Evolutionary conservation across 2,888 invertebrate genomes (phyloP), one percentile per base, ranked within the genome.

Genomic region (Dryocosmus kuriphilus): DNA sequence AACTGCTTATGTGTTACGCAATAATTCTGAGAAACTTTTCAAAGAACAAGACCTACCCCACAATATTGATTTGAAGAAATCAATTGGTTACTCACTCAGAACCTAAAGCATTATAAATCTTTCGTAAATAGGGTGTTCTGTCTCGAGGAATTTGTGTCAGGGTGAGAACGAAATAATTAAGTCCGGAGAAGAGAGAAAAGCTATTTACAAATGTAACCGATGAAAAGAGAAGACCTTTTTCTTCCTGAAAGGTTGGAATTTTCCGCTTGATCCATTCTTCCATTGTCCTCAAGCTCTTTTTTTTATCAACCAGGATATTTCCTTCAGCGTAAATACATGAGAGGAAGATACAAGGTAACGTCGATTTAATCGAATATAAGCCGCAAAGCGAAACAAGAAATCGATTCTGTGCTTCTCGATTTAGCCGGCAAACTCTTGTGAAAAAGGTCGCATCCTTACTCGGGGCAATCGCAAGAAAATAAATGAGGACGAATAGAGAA

Each of bases 141-240:
- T 41, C 41, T 7, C 41, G 41, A 19, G 41, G 41, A 67, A 67
- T 67, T 41, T 46, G 41, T 67, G 65, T 41, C 65, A 67, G 41
- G 41, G 65, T 41, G 46, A 71, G 67, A 71, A 71, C 30, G 22
- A 71, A 71, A 67, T 67, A 67, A 46, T 71, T 71, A 71, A 51
- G 67, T 71, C 67, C 46, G n/a, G 41, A 51, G 30, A 67, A 67
- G 38, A 30, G 30, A 46, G 19, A 16, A 19, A 71, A 71, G 51
- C 19, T 71, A 51, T 71, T 71, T 71, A 51, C 46, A 51, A 71
- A 41, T 24, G 19, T 46, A 71, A 16, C 2, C 3, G 30, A 71
- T 9, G 9, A 51, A 38, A 24, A 38, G 5, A 27, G 30, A 51
- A 51, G 9, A 9, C 5, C 2, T 51, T 71, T 46, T 27, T n/a